Evolutionary conservation across 1,140 invertebrate genomes (phyloP).

Genomic region (roundworm (Caenorhabditis elegans)): DNA sequence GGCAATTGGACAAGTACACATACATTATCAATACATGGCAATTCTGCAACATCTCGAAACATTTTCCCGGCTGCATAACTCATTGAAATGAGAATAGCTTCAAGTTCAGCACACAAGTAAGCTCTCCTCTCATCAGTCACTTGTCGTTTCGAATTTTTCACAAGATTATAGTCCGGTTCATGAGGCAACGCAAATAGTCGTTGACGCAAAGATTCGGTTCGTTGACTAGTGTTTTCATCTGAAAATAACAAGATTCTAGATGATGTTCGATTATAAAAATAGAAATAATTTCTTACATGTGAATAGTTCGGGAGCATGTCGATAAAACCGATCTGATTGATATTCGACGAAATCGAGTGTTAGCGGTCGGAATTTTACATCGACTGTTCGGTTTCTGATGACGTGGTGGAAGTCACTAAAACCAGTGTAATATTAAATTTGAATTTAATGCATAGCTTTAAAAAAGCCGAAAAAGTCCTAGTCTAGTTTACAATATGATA

Average conservation of each 20-base stretch:
- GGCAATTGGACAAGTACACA: background rate
- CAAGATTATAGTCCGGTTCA: background rate
- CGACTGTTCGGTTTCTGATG: constrained; percentile 38
- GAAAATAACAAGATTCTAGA: constrained; percentile 54
- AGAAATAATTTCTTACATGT: background rate
- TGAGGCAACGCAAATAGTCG: background rate
- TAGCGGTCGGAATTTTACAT: constrained; percentile 38
- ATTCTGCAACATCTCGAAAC: background rate
- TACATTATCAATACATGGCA: constrained; percentile 27
- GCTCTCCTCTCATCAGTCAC: background rate
- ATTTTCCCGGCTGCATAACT: constrained; percentile 13
- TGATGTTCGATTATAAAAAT: background rate
- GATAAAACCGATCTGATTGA: constrained; percentile 29
- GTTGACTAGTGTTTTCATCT: background rate
- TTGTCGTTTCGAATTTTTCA: background rate
- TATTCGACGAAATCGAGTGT: constrained; percentile 38
- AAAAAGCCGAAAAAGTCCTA: too few species aligned
- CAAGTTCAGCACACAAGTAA: background rate
- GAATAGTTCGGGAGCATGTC: constrained; percentile 42
- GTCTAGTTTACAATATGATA: too few species aligned
- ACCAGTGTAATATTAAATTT: background rate
- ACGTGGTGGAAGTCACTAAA: constrained; percentile 40
- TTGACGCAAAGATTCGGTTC: constrained; percentile 8
- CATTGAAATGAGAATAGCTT: background rate
- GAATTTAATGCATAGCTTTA: too few species aligned